Evolutionary conservation across 1,140 invertebrate species (phyloP).

Genomic region (Diorhabda elongata): DNA sequence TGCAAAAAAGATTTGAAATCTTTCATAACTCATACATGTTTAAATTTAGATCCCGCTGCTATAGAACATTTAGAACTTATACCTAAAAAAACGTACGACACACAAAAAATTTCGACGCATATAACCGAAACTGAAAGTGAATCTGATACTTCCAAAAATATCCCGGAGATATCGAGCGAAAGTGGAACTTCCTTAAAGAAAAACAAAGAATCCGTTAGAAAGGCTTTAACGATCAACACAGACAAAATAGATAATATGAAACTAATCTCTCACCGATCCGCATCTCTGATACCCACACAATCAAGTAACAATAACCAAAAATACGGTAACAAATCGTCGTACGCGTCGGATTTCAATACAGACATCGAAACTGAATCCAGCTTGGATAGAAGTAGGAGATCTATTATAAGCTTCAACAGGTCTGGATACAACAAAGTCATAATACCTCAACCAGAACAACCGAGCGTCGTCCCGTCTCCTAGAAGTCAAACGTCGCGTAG

Average conservation of each 20-base stretch:
- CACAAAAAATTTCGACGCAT: constrained; percentile 17
- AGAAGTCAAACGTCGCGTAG: background rate
- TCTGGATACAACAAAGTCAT: background rate
- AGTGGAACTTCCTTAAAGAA: constrained; percentile 27
- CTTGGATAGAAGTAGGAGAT: constrained; percentile 3
- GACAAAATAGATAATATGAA: constrained; percentile 11
- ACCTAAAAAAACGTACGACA: constrained; percentile 7
- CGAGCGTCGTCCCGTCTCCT: background rate
- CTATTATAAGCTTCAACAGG: constrained; percentile 12
- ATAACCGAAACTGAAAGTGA: constrained; percentile 30
- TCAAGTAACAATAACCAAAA: background rate
- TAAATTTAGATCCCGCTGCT: constrained; percentile 35
- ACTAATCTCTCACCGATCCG: constrained; percentile 4
- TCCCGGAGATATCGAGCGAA: constrained; percentile 44
- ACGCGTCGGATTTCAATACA: constrained; percentile 13
- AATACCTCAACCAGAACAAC: background rate
- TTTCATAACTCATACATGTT: constrained; percentile 32
- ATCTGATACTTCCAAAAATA: constrained; percentile 46
- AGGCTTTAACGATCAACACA: constrained; percentile 9
- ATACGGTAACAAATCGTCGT: background rate
- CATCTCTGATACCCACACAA: background rate
- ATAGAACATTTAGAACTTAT: constrained; percentile 32
- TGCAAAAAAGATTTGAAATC: constrained; percentile 27
- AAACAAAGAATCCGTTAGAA: constrained; percentile 20
- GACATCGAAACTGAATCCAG: background rate